phyloP scores from a whole-genome alignment of 2,888 invertebrate species.

The Drosophila putrida region DNA sequence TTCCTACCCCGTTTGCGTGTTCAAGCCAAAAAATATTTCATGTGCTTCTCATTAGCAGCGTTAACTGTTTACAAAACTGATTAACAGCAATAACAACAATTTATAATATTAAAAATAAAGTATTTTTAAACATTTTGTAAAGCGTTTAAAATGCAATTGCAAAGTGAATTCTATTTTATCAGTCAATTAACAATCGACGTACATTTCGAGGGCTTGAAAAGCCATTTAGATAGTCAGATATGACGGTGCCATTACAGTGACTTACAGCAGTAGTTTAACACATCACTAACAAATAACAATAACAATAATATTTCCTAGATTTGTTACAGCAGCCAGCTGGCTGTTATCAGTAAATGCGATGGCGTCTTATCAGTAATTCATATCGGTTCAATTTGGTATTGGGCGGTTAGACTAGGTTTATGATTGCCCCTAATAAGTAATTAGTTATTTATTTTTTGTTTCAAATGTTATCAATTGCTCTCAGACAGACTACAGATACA shows the following conservation, averaged over 20 bases:
- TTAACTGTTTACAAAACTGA: conserved; percentile 45
- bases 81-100: conserved; percentile 20
- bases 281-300: conserved; percentile 1
- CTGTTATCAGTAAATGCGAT: conserved; percentile 34
- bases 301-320: conserved; percentile 8
- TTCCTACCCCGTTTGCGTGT: conserved; percentile 12
- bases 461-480: conserved; percentile 43
- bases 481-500: conserved; percentile 13
- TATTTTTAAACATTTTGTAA: conserved; percentile 27
- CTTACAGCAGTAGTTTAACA: conserved; percentile 9
- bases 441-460: conserved; percentile 32
- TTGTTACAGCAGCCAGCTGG: conserved; percentile 24
- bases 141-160: conserved; percentile 55
- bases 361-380: conserved; percentile 43
- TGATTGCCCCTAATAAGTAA: conserved; percentile 45
- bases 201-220: conserved; percentile 31
- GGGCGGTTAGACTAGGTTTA: conserved; percentile 58
- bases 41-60: conserved; percentile 62
- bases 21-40: conserved; percentile 34
- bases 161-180: conserved; percentile 18
- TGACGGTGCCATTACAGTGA: conserved; percentile 10
- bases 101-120: conserved; percentile 10
- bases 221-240: conserved; percentile 52
- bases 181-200: conserved; percentile 50
- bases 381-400: conserved; percentile 43